phyloP scores from a whole-genome alignment of 2,888 invertebrate genomes.

The Eupithecia abbreviata region DNA sequence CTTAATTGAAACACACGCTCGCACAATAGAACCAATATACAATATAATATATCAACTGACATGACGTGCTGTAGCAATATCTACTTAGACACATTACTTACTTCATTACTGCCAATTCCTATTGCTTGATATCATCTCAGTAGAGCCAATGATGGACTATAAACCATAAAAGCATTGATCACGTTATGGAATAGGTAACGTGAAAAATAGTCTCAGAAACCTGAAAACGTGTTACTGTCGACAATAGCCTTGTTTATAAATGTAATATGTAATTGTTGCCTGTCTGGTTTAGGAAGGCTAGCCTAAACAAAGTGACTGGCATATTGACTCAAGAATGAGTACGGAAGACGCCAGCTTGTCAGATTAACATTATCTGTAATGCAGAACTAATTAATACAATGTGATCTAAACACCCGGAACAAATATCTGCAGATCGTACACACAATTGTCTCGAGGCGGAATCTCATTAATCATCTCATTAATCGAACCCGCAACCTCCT shows the following conservation, averaged over 20 bases:
- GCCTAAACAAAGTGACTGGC: conserved; percentile 49
- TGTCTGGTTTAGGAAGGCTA: conserved; percentile 40
- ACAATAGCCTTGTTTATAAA: not conserved
- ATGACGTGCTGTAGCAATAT: not conserved
- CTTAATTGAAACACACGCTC: conserved; percentile 78
- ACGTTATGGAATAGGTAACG: not conserved
- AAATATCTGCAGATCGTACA: too few relatives aligned
- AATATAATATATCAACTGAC: conserved; percentile 21
- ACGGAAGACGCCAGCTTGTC: conserved; percentile 40
- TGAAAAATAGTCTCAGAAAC: not conserved
- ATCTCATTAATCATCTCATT: too few relatives aligned
- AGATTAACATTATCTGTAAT: conserved; percentile 4
- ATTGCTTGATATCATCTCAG: not conserved
- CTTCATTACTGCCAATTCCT: not conserved
- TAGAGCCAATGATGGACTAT: not conserved
- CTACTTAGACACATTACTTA: too few relatives aligned
- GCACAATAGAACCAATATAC: conserved; percentile 42
- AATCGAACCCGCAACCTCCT: too few relatives aligned
- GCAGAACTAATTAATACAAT: not conserved
- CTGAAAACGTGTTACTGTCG: not conserved
- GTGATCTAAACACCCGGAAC: not conserved
- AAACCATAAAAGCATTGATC: not conserved
- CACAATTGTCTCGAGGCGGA: too few relatives aligned
- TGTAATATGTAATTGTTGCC: not conserved
- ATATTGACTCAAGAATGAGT: conserved; percentile 42